Evolutionary conservation across 2,113 vertebrate genomes (phyloP).

Genomic region (Steatornis caripensis): DNA sequence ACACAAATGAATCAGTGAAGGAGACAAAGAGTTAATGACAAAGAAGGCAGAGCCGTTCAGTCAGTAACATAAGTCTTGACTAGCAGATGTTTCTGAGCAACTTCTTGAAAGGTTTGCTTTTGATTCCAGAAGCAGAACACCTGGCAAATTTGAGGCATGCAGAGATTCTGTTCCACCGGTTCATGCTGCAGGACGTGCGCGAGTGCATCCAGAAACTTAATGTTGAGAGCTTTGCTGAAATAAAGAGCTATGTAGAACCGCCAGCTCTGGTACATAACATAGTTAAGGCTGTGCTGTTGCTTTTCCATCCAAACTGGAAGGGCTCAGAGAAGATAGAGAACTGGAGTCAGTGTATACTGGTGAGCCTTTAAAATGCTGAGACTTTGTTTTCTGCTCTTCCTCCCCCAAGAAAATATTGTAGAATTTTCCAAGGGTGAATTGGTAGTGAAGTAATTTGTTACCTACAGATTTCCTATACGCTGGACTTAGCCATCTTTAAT

Average conservation of each 20-base stretch:
- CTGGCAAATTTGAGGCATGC: background rate
- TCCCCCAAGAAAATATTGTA: background rate
- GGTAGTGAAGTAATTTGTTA: background rate
- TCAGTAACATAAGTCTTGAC: background rate
- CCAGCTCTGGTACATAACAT: constrained; percentile 32
- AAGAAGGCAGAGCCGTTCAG: background rate
- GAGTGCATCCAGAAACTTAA: constrained; percentile 43
- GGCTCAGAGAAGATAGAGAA: constrained; percentile 16
- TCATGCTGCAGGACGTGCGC: constrained; percentile 76
- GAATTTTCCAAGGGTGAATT: background rate
- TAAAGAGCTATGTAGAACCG: background rate
- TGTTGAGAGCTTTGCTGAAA: constrained; percentile 35
- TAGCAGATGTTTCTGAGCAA: background rate
- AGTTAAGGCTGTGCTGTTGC: constrained; percentile 64
- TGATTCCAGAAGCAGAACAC: constrained; percentile 69
- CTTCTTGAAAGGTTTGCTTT: background rate
- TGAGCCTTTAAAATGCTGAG: constrained; percentile 22
- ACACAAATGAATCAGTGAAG: background rate
- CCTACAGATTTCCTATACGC: background rate
- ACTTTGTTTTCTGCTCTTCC: background rate
- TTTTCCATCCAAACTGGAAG: constrained; percentile 66
- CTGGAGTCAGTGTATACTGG: constrained; percentile 71
- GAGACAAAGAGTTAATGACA: background rate
- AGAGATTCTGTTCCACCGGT: constrained; percentile 69
- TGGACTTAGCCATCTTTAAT: background rate